Conservation (phyloP, 2,797 vertebrate species). For the Periophthalmus magnuspinnatus region DNA sequence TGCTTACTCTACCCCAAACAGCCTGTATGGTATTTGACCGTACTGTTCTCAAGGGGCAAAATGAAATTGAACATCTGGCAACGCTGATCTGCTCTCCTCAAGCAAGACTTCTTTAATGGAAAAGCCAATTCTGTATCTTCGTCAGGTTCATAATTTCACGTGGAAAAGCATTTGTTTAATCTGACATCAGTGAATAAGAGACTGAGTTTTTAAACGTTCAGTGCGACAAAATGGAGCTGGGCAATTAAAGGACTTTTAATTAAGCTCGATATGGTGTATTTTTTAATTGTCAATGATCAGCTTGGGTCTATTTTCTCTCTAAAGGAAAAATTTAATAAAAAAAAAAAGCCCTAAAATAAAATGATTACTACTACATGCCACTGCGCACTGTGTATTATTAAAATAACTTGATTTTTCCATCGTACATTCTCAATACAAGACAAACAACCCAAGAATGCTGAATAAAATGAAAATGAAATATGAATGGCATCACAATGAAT, state of each 20-base stretch:
- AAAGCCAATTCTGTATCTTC: not conserved
- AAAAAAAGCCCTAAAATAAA: too few species aligned
- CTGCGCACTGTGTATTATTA: not conserved
- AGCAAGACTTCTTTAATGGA: conserved; percentile 43
- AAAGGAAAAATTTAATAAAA: too few species aligned
- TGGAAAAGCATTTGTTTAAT: not conserved
- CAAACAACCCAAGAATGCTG: not conserved
- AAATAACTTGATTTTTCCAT: not conserved
- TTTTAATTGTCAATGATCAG: too few species aligned
- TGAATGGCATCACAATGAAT: conserved; percentile 2
- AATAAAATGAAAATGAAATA: conserved; percentile 3
- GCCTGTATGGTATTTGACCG: conserved; percentile 66
- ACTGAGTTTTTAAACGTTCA: not conserved
- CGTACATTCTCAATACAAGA: not conserved
- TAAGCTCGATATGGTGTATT: too few species aligned
- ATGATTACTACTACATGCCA: not conserved
- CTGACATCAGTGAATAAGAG: not conserved
- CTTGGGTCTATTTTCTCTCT: too few species aligned
- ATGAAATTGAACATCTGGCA: conserved; percentile 72
- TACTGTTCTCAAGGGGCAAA: conserved; percentile 66
- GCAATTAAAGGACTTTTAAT: too few species aligned
- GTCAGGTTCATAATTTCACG: not conserved
- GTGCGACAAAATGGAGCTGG: too few species aligned
- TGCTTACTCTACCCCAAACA: conserved; percentile 77
- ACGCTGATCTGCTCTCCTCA: conserved; percentile 48